Evolutionary conservation across 2,888 invertebrate genomes (phyloP).

Genomic region (Tetheella fluctuosa): DNA sequence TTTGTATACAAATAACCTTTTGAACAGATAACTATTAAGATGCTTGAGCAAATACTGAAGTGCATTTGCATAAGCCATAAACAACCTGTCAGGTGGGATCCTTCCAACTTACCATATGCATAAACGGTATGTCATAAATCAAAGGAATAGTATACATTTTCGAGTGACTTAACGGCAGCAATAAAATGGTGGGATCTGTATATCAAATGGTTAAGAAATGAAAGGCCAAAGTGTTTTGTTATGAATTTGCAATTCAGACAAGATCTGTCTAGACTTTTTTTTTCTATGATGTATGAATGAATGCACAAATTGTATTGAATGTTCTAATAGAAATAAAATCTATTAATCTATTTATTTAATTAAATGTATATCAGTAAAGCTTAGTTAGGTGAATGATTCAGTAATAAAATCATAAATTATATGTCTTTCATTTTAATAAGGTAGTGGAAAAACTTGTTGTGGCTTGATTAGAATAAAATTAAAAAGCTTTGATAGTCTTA

Average conservation of each 20-base stretch:
- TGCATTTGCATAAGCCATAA: slow-evolving; percentile 41
- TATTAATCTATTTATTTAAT: slow-evolving; percentile 1
- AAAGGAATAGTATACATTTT: not conserved
- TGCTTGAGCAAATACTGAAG: slow-evolving; percentile 16
- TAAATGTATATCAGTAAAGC: slow-evolving; percentile 4
- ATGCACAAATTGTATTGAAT: slow-evolving; percentile 3
- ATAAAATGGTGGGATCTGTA: not conserved
- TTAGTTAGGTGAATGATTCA: not conserved
- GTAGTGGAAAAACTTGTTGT: not conserved
- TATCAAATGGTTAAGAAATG: slow-evolving; percentile 8
- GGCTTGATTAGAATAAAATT: not conserved
- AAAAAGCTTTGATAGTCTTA: too few species aligned
- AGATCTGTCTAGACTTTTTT: not conserved
- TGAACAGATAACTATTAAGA: slow-evolving; percentile 34
- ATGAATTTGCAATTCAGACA: not conserved
- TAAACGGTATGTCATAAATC: not conserved
- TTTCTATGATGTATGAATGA: slow-evolving; percentile 5
- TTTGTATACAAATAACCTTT: slow-evolving; percentile 40
- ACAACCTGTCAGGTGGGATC: slow-evolving; percentile 35
- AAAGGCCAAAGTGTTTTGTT: not conserved
- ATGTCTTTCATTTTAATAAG: not conserved
- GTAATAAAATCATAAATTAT: slow-evolving; percentile 5
- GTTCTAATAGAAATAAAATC: not conserved
- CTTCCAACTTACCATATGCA: slow-evolving; percentile 15
- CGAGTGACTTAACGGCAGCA: not conserved